These are phyloP conservation scores for Clarias magur DNA, from an alignment of 2,113 vertebrate species.

Conservation along the genomic window DNA sequence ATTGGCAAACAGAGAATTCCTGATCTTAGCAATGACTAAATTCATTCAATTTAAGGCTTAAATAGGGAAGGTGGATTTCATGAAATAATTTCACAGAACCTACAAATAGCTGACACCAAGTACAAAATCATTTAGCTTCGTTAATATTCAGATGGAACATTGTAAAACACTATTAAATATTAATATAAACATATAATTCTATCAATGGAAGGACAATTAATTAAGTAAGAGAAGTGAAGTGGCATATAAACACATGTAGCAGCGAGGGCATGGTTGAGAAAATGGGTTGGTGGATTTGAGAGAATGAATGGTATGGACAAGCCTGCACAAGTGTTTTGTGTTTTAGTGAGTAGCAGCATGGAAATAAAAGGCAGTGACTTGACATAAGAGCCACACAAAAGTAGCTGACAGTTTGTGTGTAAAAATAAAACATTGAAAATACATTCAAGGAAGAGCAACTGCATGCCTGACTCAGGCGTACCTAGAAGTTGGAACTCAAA, in stretches of 20 bases:
- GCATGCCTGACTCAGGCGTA: neutral
- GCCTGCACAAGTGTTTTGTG: neutral
- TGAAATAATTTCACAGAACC: neutral
- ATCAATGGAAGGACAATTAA: neutral
- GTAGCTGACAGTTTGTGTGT: neutral
- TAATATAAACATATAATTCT: neutral
- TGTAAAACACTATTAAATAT: neutral
- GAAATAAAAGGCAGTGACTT: neutral
- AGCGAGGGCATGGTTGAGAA: neutral
- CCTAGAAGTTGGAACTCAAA: neutral
- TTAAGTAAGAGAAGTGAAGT: neutral
- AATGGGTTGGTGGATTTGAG: neutral
- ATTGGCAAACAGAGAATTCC: neutral
- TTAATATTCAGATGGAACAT: neutral
- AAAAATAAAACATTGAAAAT: neutral
- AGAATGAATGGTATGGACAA: neutral
- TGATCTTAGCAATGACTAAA: conserved; percentile 31
- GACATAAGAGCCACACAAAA: neutral
- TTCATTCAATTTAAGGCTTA: neutral
- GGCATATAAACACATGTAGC: neutral
- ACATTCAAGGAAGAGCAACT: neutral
- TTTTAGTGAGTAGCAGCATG: neutral
- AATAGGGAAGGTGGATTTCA: neutral
- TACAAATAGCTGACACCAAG: neutral
- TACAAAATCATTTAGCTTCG: neutral